These are phyloP conservation scores for Neocrepidodera transversa DNA, from an alignment of 2,888 invertebrate genomes.

Conservation along the genomic window DNA sequence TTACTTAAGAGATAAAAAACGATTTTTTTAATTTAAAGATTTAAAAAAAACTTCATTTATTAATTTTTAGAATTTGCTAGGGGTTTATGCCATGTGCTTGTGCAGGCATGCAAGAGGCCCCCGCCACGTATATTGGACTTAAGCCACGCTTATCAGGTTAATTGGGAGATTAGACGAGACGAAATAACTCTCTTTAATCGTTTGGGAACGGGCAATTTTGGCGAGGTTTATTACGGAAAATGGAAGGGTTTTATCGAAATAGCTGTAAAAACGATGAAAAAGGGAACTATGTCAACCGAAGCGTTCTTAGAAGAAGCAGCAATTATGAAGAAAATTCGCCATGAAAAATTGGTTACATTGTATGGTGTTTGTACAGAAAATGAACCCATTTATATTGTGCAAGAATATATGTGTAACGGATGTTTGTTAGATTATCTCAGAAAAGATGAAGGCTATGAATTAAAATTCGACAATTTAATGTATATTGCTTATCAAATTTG, in stretches of 20 bases:
- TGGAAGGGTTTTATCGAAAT: conserved; percentile 96
- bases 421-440: conserved; percentile 91
- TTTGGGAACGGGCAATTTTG: conserved; percentile 56
- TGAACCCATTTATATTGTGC: conserved; percentile 74
- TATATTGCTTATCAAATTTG: conserved; percentile 97
- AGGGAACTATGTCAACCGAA: conserved; percentile 96
- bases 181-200: conserved; percentile 87
- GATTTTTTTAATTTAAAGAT: no score
- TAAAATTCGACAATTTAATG: conserved; percentile 90
- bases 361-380: conserved; percentile 73
- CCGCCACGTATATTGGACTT: conserved; percentile 97
- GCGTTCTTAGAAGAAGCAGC: conserved; percentile 97
- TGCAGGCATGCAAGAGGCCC: conserved; percentile 92
- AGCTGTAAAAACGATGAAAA: conserved; percentile 83
- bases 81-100: conserved; percentile 92
- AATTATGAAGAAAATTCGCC: conserved; percentile 98
- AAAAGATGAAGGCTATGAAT: conserved; percentile 84
- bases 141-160: conserved; percentile 81
- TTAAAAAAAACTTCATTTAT: no score
- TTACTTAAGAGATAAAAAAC: no score
- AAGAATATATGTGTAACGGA: conserved; percentile 91
- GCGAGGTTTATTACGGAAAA: conserved; percentile 87
- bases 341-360: conserved; percentile 80
- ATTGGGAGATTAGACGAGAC: conserved; percentile 93
- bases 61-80: conserved; percentile 88